A percentile compares a stretch with the other conserved stretches of the same genome.
Evolutionary conservation across 2,113 vertebrate species (phyloP).

Genomic region (Geothlypis trichas): DNA sequence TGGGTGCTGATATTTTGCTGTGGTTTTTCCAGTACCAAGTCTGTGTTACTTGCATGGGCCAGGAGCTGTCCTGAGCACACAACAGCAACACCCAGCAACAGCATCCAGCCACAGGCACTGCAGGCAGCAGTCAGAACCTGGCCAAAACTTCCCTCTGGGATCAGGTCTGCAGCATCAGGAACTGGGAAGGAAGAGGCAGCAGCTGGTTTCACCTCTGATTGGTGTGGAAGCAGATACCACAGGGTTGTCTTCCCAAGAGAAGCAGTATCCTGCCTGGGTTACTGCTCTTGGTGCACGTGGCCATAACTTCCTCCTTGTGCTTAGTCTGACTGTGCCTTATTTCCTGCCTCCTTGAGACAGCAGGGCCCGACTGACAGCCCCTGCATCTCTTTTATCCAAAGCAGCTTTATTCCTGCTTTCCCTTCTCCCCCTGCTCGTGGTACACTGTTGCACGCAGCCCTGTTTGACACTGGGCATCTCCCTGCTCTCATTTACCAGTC

Average conservation of each 20-base stretch:
- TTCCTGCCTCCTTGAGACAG: not conserved
- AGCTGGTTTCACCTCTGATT: not conserved
- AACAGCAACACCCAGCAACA: not conserved
- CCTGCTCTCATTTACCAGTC: not conserved
- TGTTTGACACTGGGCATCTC: not conserved
- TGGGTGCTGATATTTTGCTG: not conserved
- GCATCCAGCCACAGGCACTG: not conserved
- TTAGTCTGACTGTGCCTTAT: fast-evolving
- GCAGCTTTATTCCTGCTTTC: not conserved
- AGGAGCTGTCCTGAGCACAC: not conserved
- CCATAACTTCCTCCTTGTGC: not conserved
- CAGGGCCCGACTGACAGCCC: not conserved
- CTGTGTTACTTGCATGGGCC: not conserved
- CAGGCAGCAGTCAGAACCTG: not conserved
- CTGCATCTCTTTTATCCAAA: not conserved
- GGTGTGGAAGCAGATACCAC: not conserved
- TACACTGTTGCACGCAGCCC: not conserved
- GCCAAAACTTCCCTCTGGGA: not conserved
- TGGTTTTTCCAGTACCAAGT: not conserved
- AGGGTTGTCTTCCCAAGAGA: too few species aligned
- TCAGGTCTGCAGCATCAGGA: not conserved
- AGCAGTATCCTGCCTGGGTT: not conserved
- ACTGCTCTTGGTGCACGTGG: fast-evolving
- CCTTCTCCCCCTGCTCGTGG: not conserved
- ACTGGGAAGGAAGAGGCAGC: not conserved